Conservation (phyloP, 2,797 vertebrate species). For the Hozukius guyotensis region DNA sequence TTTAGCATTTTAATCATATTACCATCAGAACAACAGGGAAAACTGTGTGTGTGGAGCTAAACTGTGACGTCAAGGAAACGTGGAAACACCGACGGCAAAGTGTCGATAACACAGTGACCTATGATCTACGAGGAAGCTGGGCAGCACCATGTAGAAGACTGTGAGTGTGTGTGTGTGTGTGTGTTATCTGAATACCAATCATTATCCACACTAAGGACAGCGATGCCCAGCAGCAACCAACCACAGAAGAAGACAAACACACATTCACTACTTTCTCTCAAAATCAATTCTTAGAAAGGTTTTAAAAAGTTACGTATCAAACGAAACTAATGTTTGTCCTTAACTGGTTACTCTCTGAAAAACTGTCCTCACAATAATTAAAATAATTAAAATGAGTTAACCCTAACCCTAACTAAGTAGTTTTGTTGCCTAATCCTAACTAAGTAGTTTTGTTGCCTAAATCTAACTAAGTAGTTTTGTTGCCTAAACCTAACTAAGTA, state of each 20-base stretch:
- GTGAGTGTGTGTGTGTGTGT: conserved; percentile 1
- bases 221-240: conserved; percentile 37
- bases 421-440: no score
- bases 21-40: no score
- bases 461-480: no score
- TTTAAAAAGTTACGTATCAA: no score
- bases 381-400: no score
- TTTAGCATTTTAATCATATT: neutral
- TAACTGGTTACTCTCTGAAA: no score
- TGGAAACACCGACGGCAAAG: conserved; percentile 7
- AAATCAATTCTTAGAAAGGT: neutral
- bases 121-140: neutral
- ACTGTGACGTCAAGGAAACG: conserved; percentile 28
- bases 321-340: no score
- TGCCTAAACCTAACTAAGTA: no score
- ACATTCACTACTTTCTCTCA: neutral
- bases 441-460: no score
- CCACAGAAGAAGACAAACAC: neutral
- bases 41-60: neutral
- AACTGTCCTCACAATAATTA: no score
- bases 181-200: conserved; percentile 18
- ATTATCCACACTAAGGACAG: conserved; percentile 8
- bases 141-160: neutral
- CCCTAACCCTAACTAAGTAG: no score
- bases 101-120: neutral